Evolutionary conservation across 2,113 vertebrate species (phyloP), one percentile per base, ranked within the genome.

Genomic region (Callipepla squamata): DNA sequence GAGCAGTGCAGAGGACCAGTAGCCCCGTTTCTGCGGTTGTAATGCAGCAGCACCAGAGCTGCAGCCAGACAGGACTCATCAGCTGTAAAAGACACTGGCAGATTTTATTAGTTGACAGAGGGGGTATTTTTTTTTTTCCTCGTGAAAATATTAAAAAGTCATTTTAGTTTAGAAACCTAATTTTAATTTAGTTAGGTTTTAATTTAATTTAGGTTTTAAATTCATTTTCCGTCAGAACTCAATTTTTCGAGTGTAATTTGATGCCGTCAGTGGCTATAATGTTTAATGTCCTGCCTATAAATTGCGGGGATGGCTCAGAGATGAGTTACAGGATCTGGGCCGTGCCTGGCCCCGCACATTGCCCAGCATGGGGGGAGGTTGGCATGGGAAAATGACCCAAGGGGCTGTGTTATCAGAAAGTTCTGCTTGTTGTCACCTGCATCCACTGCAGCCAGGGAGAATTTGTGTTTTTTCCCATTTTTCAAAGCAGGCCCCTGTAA

Each of bases 181-280:
- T 97, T 97, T 96, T 95, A 96, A 96, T 96, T 95, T 80, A 22
- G 95, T 96, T 96, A 92, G 90, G 77, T 94, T 95, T 96, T 95
- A 96, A 97, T 97, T 96, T 95, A 94, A 97, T 93, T 93, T 90
- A 48, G 80, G 67, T 96, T 96, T 96, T 51, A 96, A 97, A 97
- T 96, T 95, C 93, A 85, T 96, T 97, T 96, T 95, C 93, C 7
- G 0, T 74, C 95, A 95, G 94, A 96, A 96, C 93, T 95, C 95
- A 96, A 95, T 97, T 97, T 95, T 96, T 97, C 96, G 95, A 92
- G 90, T 38, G 86, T 93, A 96, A 97, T 97, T 96, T 96, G 96
- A 95, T 96, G 95, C 95, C 89, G 90, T 96, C 95, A 91, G 91
- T 95, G 92, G 91, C 95, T 67, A 82, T 97, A 95, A 97, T 95